These are phyloP conservation scores for Melanchra persicariae DNA, from an alignment of 2,888 invertebrate genomes.

Conservation along the genomic window DNA sequence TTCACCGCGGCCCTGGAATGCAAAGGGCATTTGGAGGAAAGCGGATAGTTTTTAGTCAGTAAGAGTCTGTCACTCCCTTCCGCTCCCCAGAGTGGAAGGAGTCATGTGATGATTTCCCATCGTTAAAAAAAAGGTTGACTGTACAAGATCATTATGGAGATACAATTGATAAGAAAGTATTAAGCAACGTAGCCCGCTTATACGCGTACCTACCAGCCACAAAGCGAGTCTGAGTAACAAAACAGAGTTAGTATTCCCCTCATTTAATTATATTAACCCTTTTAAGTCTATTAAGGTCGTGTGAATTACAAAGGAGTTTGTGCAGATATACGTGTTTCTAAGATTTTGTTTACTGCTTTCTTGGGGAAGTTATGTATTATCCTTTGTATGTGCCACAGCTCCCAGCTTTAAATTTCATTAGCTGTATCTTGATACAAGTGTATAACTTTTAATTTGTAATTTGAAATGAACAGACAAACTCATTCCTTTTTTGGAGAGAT, in stretches of 20 bases:
- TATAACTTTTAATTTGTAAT: not conserved
- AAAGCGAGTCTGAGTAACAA: not conserved
- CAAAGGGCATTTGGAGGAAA: no score
- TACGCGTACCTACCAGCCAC: not conserved
- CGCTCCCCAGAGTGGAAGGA: no score
- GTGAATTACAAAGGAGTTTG: slow-evolving; percentile 13
- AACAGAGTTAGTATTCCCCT: slow-evolving; percentile 18
- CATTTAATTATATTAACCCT: slow-evolving; percentile 28
- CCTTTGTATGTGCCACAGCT: not conserved
- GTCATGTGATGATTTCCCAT: no score
- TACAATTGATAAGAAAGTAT: no score
- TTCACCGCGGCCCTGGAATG: no score
- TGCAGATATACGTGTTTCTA: not conserved
- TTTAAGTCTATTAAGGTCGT: slow-evolving; percentile 13
- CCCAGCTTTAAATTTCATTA: not conserved
- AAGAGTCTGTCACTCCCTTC: no score
- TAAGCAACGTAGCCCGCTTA: not conserved
- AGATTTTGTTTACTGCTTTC: not conserved
- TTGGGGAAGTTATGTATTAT: not conserved
- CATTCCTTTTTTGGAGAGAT: no score
- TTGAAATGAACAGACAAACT: no score
- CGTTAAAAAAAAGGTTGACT: no score
- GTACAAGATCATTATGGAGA: no score
- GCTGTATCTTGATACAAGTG: not conserved
- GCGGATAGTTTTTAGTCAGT: no score